A percentile compares a stretch with the other conserved stretches of the same genome.
These are phyloP conservation scores for Ptychobarbus kaznakovi DNA, from an alignment of 2,797 vertebrate species.

Conservation along the genomic window DNA sequence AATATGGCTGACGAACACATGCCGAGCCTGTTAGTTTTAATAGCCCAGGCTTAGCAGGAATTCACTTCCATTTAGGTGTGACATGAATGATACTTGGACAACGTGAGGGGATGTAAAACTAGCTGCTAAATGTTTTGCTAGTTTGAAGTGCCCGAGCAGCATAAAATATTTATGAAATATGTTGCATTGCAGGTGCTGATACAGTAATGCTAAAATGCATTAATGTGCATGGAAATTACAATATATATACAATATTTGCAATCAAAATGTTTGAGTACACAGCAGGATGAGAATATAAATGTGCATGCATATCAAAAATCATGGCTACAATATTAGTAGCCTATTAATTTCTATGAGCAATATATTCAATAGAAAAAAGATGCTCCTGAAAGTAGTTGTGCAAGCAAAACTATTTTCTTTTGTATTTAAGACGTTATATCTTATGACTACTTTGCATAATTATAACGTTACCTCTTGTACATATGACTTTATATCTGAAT, in stretches of 20 bases:
- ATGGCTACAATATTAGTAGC: not conserved
- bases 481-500: not conserved
- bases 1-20: conserved; percentile 26
- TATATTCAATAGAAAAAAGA: not conserved
- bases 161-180: not conserved
- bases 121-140: not conserved
- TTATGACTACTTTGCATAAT: not conserved
- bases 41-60: conserved; percentile 27
- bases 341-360: not conserved
- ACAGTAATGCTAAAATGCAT: not conserved
- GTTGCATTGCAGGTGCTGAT: not conserved
- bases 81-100: conserved; percentile 17
- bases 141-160: not conserved
- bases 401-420: not conserved
- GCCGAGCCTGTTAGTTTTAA: conserved; percentile 26
- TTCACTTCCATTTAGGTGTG: not conserved
- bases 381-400: not conserved
- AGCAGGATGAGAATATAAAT: not conserved
- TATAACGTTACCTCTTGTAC: not conserved
- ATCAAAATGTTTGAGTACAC: not conserved
- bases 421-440: not conserved
- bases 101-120: not conserved
- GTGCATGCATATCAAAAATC: not conserved
- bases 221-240: not conserved
- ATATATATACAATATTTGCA: not conserved